phyloP scores from a whole-genome alignment of 2,113 vertebrate species.

The Rhinopomastus cyanomelas region DNA sequence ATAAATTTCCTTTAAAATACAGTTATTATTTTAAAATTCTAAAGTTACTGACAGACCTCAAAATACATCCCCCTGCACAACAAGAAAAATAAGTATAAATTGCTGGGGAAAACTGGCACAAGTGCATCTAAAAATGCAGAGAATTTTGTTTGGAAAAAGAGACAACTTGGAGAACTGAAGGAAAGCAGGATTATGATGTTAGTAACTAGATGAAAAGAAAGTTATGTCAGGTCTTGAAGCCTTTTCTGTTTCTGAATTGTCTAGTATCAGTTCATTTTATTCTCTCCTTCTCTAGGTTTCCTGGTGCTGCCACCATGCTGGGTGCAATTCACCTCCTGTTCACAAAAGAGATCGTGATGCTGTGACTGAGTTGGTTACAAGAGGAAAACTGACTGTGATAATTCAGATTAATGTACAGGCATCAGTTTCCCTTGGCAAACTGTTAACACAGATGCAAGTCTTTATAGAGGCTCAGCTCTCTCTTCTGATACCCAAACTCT shows the following conservation, averaged over 20 bases:
- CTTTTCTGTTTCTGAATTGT: not conserved
- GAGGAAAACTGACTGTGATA: conserved; percentile 24
- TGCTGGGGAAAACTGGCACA: not conserved
- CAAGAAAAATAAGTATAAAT: not conserved
- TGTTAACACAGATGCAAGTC: conserved; percentile 24
- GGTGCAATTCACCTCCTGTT: not conserved
- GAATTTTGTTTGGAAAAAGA: not conserved
- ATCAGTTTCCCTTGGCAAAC: not conserved
- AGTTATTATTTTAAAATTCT: not conserved
- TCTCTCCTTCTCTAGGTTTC: not conserved
- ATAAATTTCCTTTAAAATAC: not conserved
- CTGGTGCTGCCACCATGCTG: not conserved
- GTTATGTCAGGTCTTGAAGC: not conserved
- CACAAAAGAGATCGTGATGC: not conserved
- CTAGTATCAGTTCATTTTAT: not conserved
- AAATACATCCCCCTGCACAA: not conserved
- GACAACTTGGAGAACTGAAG: not conserved
- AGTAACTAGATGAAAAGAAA: not conserved
- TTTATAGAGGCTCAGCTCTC: not conserved
- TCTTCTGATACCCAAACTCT: not conserved
- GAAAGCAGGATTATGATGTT: not conserved
- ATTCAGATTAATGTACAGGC: conserved; percentile 39
- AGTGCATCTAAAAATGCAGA: not conserved
- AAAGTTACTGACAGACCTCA: not conserved
- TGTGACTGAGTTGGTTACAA: conserved; percentile 17